Evolutionary conservation across 1,140 invertebrate species (phyloP).

Genomic region (Ephestia elutella): DNA sequence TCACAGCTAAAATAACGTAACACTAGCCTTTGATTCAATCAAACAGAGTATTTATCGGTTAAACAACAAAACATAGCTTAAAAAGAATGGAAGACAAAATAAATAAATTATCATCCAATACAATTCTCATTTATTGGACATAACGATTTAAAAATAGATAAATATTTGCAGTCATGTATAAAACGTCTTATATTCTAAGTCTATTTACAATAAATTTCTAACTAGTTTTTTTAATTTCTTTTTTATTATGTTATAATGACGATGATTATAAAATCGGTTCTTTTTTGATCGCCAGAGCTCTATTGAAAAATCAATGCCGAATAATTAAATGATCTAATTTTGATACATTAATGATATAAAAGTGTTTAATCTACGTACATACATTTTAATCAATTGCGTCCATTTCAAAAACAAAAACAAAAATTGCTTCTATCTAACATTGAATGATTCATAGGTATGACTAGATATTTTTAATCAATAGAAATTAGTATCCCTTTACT

Average conservation of each 20-base stretch:
- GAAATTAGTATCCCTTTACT: too few species aligned
- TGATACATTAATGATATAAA: too few species aligned
- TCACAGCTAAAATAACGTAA: slow-evolving; percentile 12
- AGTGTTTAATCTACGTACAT: too few species aligned
- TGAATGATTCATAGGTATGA: too few species aligned
- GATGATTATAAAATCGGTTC: background rate
- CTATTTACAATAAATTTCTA: slow-evolving; percentile 58
- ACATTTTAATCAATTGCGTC: too few species aligned
- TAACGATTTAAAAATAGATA: slow-evolving; percentile 23
- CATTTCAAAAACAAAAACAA: too few species aligned
- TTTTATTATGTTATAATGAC: background rate
- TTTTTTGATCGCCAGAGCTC: too few species aligned
- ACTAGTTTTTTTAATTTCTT: slow-evolving; percentile 18
- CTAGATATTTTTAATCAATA: too few species aligned
- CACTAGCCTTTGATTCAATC: slow-evolving; percentile 29
- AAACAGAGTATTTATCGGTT: background rate
- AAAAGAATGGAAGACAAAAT: slow-evolving; percentile 35
- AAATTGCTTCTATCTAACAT: too few species aligned
- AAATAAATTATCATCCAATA: slow-evolving; percentile 23
- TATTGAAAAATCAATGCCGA: too few species aligned
- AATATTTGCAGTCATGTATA: slow-evolving; percentile 42
- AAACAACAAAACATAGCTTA: background rate
- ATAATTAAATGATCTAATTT: too few species aligned
- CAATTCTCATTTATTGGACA: slow-evolving; percentile 27
- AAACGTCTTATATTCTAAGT: slow-evolving; percentile 40